phyloP scores from a whole-genome alignment of 2,797 vertebrate genomes.

The Diplodus puntazzo region DNA sequence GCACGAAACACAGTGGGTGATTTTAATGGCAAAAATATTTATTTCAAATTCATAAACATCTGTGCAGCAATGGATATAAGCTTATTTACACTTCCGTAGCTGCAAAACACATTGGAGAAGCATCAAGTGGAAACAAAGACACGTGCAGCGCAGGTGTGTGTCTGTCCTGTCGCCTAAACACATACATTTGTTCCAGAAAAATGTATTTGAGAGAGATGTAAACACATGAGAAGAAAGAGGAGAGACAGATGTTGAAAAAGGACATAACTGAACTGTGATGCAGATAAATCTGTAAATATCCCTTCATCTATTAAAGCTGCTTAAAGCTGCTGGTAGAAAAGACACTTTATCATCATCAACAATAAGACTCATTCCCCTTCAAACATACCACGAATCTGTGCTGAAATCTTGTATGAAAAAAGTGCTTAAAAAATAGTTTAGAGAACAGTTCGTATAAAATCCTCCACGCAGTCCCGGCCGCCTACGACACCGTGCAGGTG shows the following conservation, averaged over 20 bases:
- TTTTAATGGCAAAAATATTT: conserved; percentile 68
- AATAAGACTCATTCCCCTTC: neutral
- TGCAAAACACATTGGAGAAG: neutral
- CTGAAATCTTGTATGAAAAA: conserved; percentile 13
- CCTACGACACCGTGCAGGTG: conserved; percentile 85
- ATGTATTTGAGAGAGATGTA: neutral
- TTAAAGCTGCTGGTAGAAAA: neutral
- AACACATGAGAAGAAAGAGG: neutral
- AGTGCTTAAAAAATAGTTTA: neutral
- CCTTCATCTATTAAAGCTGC: neutral
- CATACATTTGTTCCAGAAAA: conserved; percentile 1
- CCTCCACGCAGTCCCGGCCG: neutral
- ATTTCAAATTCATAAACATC: conserved; percentile 60
- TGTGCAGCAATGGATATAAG: conserved; percentile 15
- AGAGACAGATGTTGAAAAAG: neutral
- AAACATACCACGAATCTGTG: neutral
- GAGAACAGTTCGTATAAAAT: conserved; percentile 10
- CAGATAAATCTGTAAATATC: neutral
- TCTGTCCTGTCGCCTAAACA: neutral
- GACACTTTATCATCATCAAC: neutral
- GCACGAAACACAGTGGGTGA: neutral
- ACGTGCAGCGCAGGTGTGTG: neutral
- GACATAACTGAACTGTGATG: conserved; percentile 1
- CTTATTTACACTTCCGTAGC: conserved; percentile 37
- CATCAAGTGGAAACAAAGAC: neutral